Percentiles rank a stretch among this genome's conserved stretches.
These are phyloP conservation scores for Melanotaenia duboulayi DNA, from an alignment of 2,113 vertebrate genomes.

Conservation along the genomic window DNA sequence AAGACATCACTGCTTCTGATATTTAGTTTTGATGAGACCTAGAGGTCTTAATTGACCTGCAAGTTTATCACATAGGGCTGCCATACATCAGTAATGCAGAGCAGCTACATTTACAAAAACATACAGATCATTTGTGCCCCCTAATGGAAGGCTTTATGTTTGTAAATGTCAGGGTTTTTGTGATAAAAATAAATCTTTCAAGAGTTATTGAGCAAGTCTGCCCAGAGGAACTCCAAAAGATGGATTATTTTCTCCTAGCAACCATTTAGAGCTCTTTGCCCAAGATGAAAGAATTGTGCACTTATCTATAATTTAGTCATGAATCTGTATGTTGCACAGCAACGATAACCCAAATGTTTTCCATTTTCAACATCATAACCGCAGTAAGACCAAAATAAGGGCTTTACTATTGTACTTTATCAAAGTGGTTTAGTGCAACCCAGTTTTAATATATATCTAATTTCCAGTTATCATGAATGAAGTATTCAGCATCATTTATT, in stretches of 20 bases:
- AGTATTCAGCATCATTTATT: neutral
- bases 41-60: conserved; percentile 18
- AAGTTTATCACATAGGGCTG: conserved; percentile 18
- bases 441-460: neutral
- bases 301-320: neutral
- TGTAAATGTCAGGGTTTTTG: conserved; percentile 5
- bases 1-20: conserved; percentile 18
- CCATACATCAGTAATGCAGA: neutral
- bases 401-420: neutral
- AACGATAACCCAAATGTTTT: neutral
- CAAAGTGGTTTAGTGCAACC: neutral
- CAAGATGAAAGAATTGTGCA: conserved; percentile 8
- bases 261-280: conserved; percentile 1
- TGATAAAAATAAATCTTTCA: conserved; percentile 11
- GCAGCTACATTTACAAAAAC: neutral
- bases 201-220: neutral
- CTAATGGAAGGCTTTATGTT: conserved; percentile 44
- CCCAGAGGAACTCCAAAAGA: neutral
- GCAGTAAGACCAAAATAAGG: neutral
- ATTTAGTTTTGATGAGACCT: conserved; percentile 9
- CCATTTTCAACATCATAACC: conserved; percentile 1
- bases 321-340: neutral
- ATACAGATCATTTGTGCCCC: conserved; percentile 51
- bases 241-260: neutral
- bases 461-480: neutral